Conservation (phyloP, 2,113 vertebrate species). For the Blennius ocellaris region DNA sequence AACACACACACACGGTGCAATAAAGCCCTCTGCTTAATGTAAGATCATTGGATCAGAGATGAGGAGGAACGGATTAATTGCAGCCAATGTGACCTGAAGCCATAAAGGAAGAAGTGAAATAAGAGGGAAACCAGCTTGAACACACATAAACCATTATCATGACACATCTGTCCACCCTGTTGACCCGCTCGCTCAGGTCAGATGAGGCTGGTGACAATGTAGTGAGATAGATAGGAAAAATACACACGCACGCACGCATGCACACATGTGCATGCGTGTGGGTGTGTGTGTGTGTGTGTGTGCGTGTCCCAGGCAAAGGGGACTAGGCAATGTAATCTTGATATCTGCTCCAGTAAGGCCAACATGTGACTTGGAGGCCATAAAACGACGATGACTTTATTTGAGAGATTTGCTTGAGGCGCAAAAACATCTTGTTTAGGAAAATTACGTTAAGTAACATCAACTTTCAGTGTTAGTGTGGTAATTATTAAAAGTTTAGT, state of each 20-base stretch:
- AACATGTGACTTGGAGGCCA: neutral
- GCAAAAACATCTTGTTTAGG: too few relatives aligned
- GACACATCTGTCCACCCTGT: slow-evolving; percentile 71
- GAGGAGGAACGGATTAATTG: slow-evolving; percentile 60
- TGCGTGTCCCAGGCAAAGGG: slow-evolving; percentile 33
- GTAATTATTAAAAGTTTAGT: too few relatives aligned
- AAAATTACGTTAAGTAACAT: too few relatives aligned
- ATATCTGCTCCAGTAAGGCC: slow-evolving; percentile 34
- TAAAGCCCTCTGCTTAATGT: slow-evolving; percentile 62
- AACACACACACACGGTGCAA: slow-evolving; percentile 18
- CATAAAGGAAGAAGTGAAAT: slow-evolving; percentile 42
- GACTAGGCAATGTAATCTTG: slow-evolving; percentile 31
- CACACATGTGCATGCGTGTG: slow-evolving; percentile 18
- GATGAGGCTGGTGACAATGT: slow-evolving; percentile 61
- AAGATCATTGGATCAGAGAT: slow-evolving; percentile 68
- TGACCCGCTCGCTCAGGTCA: slow-evolving; percentile 63
- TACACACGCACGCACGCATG: slow-evolving; percentile 45
- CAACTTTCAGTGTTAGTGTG: too few relatives aligned
- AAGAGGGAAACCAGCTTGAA: slow-evolving; percentile 19
- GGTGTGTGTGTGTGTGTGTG: slow-evolving; percentile 30
- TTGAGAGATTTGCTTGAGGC: too few relatives aligned
- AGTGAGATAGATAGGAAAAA: slow-evolving; percentile 59
- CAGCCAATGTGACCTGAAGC: slow-evolving; percentile 49
- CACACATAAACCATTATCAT: slow-evolving; percentile 59
- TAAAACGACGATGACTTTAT: too few relatives aligned